Evolutionary conservation across 2,113 vertebrate species (phyloP), one percentile per base, ranked within the genome.

Genomic region (Bufo bufo): DNA sequence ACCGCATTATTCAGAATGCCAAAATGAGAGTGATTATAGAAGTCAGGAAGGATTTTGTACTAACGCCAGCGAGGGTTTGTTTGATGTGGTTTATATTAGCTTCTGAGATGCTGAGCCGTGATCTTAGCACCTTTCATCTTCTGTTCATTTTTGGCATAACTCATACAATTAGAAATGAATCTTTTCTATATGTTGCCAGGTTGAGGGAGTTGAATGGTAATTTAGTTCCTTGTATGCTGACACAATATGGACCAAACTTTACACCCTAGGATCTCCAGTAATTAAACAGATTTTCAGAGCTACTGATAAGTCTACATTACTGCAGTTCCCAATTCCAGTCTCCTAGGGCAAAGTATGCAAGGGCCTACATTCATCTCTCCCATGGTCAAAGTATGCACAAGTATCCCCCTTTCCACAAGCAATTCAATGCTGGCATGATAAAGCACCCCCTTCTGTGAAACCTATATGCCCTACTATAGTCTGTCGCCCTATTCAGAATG

Each of bases 131-230:
- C 82, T 90, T 92, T 88, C 82, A 87, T 86, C 69, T 90, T 90
- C 65, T 89, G 80, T 87, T 65, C 23, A 82, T 33, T 87, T 59
- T 87, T 89, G 59, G 86, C 71, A n/a, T 52, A 90, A 84, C 85
- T 93, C 85, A 65, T 61, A 71, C 79, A 92, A 90, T 65, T 80
- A 89, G 81, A 91, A 89, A 89, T 77, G 66, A 90, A 92, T 54
- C 89, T 43, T 74, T 59, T 89, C 82, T 90, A 6, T 85, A 88
- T 89, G 80, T 74, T 78, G 61, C 0, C 82, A 80, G 54, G 74
- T 90, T 54, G 14, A 50, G 61, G 59, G 14, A 90, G 82, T 2
- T 77, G 79, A 89, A 89, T 16, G 89, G 69, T 20, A 75, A 45
- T 45, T 72, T 45, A 33, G 16, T 72, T 78, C 19, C 87, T 17